phyloP scores from a whole-genome alignment of 2,113 vertebrate genomes.

The Agapornis roseicollis region DNA sequence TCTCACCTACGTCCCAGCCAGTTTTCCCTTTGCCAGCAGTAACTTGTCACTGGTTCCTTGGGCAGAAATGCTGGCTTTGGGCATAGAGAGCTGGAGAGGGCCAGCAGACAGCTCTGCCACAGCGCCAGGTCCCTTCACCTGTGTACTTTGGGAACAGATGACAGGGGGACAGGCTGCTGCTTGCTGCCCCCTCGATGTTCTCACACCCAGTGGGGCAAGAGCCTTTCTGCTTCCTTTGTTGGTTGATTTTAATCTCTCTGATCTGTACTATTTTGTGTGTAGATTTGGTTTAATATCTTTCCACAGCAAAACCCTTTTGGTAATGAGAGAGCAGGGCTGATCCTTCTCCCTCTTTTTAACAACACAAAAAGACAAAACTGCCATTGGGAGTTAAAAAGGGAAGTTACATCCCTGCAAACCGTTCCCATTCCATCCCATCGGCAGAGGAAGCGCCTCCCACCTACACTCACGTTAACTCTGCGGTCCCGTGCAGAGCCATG shows the following conservation, averaged over 20 bases:
- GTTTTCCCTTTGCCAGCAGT: constrained; percentile 29
- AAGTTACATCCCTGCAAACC: constrained; percentile 26
- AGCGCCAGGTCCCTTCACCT: background rate
- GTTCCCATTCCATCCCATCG: constrained; percentile 55
- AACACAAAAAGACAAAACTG: background rate
- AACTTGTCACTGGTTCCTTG: background rate
- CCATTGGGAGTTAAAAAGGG: constrained; percentile 5
- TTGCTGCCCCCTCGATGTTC: background rate
- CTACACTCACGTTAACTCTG: constrained; percentile 8
- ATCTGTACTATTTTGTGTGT: background rate
- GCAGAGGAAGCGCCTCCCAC: constrained; percentile 49
- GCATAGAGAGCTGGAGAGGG: background rate
- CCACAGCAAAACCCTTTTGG: constrained; percentile 45
- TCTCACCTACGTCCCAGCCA: background rate
- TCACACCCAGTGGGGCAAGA: background rate
- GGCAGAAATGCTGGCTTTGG: background rate
- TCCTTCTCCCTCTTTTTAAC: background rate
- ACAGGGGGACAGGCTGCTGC: background rate
- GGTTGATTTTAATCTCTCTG: background rate
- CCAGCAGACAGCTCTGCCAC: background rate
- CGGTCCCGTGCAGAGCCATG: constrained; percentile 19
- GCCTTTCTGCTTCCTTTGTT: background rate
- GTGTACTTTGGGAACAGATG: background rate
- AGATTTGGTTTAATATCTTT: constrained; percentile 46
- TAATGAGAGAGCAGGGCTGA: constrained; percentile 45